Percentiles rank a stretch among this genome's conserved stretches.
phyloP scores from a whole-genome alignment of 2,888 invertebrate genomes.

The Meghimatium bilineatum region DNA sequence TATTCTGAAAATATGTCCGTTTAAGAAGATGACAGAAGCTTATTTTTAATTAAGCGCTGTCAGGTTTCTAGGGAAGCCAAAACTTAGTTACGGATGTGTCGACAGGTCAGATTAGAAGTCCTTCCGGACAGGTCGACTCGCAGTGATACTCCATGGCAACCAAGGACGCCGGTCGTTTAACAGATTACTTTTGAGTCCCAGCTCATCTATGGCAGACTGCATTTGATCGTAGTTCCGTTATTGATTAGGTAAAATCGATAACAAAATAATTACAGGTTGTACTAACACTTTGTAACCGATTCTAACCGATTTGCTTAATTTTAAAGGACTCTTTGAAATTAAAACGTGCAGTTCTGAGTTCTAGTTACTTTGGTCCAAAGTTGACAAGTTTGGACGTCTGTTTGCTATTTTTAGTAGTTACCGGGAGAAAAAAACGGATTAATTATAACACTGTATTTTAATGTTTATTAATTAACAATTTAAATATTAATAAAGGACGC shows the following conservation, averaged over 20 bases:
- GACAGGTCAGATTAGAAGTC: constrained; percentile 19
- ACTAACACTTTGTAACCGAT: too few species aligned
- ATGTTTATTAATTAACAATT: too few species aligned
- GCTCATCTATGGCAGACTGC: background rate
- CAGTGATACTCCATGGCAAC: constrained; percentile 11
- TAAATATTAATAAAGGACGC: too few species aligned
- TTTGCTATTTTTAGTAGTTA: too few species aligned
- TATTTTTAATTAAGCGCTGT: background rate
- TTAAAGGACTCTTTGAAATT: too few species aligned
- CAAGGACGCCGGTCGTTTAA: background rate
- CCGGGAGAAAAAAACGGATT: too few species aligned
- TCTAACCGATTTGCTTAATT: too few species aligned
- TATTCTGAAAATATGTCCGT: background rate
- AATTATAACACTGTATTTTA: too few species aligned
- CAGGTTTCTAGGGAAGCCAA: constrained; percentile 43
- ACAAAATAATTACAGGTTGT: background rate
- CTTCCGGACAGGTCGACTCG: constrained; percentile 24
- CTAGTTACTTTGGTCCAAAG: too few species aligned
- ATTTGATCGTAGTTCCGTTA: background rate
- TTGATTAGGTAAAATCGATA: background rate
- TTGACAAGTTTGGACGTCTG: too few species aligned
- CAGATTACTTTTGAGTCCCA: background rate
- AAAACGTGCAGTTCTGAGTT: too few species aligned
- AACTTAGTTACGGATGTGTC: constrained; percentile 31
- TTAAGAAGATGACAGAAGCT: background rate